phyloP scores from a whole-genome alignment of 2,797 vertebrate genomes.

The Diceros bicornis region DNA sequence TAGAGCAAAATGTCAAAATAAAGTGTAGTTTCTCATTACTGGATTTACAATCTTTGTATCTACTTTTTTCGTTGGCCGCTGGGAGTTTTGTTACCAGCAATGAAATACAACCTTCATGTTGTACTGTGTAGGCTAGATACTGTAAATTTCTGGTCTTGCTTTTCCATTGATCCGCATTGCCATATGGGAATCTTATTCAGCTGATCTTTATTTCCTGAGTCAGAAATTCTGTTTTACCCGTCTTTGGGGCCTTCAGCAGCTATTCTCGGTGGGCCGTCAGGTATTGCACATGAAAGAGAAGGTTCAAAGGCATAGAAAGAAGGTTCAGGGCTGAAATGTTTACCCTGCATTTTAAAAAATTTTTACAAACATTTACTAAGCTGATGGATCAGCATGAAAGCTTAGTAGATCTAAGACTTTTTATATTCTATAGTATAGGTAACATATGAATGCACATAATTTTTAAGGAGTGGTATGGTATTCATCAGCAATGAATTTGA shows the following conservation, averaged over 20 bases:
- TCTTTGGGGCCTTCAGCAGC: conserved; percentile 90
- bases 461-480: conserved; percentile 79
- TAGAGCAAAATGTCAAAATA: conserved; percentile 78
- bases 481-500: conserved; percentile 76
- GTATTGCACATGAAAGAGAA: conserved; percentile 91
- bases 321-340: conserved; percentile 90
- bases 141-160: conserved; percentile 91
- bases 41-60: conserved; percentile 85
- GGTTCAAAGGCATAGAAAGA: conserved; percentile 91
- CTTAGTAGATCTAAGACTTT: conserved; percentile 86
- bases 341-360: conserved; percentile 84
- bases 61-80: conserved; percentile 86
- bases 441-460: conserved; percentile 78
- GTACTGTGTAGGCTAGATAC: conserved; percentile 88
- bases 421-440: conserved; percentile 75
- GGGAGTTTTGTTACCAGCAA: conserved; percentile 89
- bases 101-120: conserved; percentile 89
- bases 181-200: conserved; percentile 91
- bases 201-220: conserved; percentile 93
- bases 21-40: conserved; percentile 85
- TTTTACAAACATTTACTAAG: conserved; percentile 89
- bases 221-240: conserved; percentile 92
- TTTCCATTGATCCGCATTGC: conserved; percentile 91
- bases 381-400: conserved; percentile 86
- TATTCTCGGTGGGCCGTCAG: conserved; percentile 89